A percentile compares a stretch with the other conserved stretches of the same genome.
These are phyloP conservation scores for Andrena minutula DNA, from an alignment of 2,888 invertebrate genomes.

Conservation along the genomic window DNA sequence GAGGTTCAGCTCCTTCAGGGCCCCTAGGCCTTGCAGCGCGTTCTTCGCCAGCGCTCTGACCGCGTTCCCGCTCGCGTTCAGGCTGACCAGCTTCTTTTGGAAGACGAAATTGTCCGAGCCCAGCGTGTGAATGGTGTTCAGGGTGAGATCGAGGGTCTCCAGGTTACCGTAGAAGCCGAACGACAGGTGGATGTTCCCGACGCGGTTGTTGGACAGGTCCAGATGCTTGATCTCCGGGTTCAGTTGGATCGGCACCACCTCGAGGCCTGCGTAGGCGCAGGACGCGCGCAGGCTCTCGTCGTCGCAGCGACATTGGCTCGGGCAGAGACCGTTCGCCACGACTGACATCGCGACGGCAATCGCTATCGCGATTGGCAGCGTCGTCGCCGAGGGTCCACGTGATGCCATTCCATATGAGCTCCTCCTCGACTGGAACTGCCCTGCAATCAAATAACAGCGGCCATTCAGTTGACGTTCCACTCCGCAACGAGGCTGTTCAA, in stretches of 20 bases:
- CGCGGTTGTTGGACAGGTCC: conserved; percentile 93
- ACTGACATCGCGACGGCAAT: conserved; percentile 82
- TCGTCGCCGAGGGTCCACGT: conserved; percentile 85
- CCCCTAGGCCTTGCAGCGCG: conserved; percentile 90
- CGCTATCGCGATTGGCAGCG: conserved; percentile 85
- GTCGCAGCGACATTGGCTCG: conserved; percentile 92
- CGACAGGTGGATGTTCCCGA: conserved; percentile 91
- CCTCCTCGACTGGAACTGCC: conserved; percentile 75
- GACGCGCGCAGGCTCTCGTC: conserved; percentile 91
- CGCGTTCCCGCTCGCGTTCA: conserved; percentile 92
- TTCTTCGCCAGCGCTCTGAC: conserved; percentile 91
- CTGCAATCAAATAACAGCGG: conserved; percentile 68
- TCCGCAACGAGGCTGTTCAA: neutral
- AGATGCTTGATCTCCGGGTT: conserved; percentile 94
- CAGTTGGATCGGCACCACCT: conserved; percentile 94
- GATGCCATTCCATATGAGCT: conserved; percentile 86
- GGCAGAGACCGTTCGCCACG: conserved; percentile 89
- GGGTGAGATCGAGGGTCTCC: conserved; percentile 92
- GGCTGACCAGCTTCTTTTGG: conserved; percentile 90
- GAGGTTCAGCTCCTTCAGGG: conserved; percentile 89
- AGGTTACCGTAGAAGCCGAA: conserved; percentile 93
- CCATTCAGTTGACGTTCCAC: neutral
- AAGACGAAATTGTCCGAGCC: conserved; percentile 93
- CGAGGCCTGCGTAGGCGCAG: conserved; percentile 92
- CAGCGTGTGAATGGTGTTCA: conserved; percentile 92